These are phyloP conservation scores for Carassius gibelio DNA, from an alignment of 2,113 vertebrate genomes.

Conservation along the genomic window DNA sequence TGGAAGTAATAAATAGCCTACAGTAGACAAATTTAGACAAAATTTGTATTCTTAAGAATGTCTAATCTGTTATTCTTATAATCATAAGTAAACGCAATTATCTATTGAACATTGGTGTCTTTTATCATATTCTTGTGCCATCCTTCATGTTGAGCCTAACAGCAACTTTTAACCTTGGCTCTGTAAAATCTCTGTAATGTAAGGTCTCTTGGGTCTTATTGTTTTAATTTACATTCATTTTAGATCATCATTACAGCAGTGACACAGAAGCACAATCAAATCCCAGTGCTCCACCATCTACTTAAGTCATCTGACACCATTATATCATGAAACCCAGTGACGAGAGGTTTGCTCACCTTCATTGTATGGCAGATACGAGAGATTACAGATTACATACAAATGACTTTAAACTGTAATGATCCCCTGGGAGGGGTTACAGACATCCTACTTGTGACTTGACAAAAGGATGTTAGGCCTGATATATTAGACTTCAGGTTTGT, in stretches of 20 bases:
- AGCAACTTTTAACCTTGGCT: background rate
- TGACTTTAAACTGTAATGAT: constrained; percentile 3
- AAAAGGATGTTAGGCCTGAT: background rate
- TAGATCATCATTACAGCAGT: background rate
- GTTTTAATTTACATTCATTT: background rate
- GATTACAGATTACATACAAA: background rate
- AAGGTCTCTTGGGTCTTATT: background rate
- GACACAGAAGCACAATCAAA: background rate
- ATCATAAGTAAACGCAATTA: background rate
- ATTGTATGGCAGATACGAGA: constrained; percentile 13
- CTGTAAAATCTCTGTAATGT: background rate
- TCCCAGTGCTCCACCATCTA: background rate
- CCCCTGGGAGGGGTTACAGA: background rate
- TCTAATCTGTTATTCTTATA: background rate
- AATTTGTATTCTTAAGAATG: background rate
- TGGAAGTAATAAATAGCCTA: background rate
- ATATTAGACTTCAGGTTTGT: background rate
- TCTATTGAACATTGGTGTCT: background rate
- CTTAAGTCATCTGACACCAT: background rate
- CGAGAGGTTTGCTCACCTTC: background rate
- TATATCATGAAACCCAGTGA: background rate
- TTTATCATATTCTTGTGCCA: background rate
- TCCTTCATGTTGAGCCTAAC: background rate
- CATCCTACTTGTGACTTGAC: background rate
- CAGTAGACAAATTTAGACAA: background rate